Base-by-base conservation (phyloP, 2,797 vertebrate species). In the Hyperoplus immaculatus region DNA sequence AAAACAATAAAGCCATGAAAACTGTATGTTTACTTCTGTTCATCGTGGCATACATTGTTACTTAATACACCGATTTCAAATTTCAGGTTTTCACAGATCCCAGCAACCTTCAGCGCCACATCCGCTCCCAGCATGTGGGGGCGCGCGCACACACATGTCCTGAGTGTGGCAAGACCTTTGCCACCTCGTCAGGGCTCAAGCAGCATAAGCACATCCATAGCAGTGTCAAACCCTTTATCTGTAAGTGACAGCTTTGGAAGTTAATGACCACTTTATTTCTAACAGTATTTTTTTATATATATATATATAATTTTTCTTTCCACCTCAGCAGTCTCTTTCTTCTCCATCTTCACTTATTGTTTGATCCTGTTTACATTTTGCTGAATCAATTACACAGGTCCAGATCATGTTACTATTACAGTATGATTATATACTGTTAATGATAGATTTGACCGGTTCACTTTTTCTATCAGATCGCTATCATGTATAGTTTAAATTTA, bases 141-240 rank as follows among this genome's bases (percentile, higher is more conserved):
- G 98, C 98, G 0, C 95, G 98, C 8, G 98, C 98, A 7, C 98
- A 99, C 54, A 98, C 98, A 53, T 99, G 98, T 93, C 97, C 98
- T 0, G 98, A 99, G 94, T 99, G 98, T 75, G 98, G 98, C 92
- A 99, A 99, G 94, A 99, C 98, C 67, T 99, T 99, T 57, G 98
- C 98, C 96, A 99, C 98, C 16, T 99, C 98, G 1, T 99, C 98
- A 1, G 98, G 98, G 89, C 97, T 99, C 90, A 99, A 99, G 88
- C 98, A 99, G 76, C 98, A 99, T 96, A 99, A 99, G 89, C 98
- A 99, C 94, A 99, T 99, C 89, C 98, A 99, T 96, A 99, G 98
- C 94, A 99, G 97, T 83, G 97, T 99, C 95, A 99, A 99, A 92
- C 98, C 98, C 89, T 99, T 99, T 96, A 99, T 98, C 96, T 99